These are phyloP conservation scores for Knipowitschia caucasica DNA, from an alignment of 2,797 vertebrate genomes.

Conservation along the genomic window DNA sequence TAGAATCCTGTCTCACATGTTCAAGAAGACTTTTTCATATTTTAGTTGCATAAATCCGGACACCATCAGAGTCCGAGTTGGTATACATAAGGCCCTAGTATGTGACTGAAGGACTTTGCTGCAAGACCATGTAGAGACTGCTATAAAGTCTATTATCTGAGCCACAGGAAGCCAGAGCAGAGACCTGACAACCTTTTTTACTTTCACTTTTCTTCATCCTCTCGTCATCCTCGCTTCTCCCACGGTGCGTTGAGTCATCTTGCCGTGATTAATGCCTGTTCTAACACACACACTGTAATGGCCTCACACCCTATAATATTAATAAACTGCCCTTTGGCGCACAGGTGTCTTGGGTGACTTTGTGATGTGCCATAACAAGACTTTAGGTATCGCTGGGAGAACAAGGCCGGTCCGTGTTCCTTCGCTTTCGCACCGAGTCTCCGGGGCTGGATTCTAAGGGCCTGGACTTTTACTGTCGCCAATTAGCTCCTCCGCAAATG, in stretches of 20 bases:
- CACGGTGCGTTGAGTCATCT: conserved; percentile 3
- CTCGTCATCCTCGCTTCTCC: not conserved
- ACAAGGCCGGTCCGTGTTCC: conserved; percentile 36
- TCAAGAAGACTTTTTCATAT: too few relatives aligned
- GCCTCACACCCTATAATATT: conserved; percentile 31
- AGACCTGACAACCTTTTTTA: too few relatives aligned
- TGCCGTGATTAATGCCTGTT: conserved; percentile 11
- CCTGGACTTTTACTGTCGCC: conserved; percentile 56
- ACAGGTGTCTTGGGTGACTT: conserved; percentile 30
- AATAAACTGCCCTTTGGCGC: conserved; percentile 41
- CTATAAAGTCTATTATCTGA: too few relatives aligned
- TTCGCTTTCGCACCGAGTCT: conserved; percentile 21
- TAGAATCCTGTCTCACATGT: too few relatives aligned
- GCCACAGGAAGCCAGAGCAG: too few relatives aligned
- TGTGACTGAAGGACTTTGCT: too few relatives aligned
- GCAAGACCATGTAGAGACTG: too few relatives aligned
- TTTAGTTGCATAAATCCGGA: too few relatives aligned
- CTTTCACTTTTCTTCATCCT: not conserved
- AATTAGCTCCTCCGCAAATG: conserved; percentile 66
- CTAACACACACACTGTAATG: not conserved
- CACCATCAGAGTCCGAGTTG: too few relatives aligned
- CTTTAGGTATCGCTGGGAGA: conserved; percentile 43
- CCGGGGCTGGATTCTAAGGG: conserved; percentile 55
- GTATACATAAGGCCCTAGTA: too few relatives aligned
- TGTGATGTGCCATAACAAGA: conserved; percentile 35